phyloP scores from a whole-genome alignment of 2,888 invertebrate genomes.

The Trilocha varians region DNA sequence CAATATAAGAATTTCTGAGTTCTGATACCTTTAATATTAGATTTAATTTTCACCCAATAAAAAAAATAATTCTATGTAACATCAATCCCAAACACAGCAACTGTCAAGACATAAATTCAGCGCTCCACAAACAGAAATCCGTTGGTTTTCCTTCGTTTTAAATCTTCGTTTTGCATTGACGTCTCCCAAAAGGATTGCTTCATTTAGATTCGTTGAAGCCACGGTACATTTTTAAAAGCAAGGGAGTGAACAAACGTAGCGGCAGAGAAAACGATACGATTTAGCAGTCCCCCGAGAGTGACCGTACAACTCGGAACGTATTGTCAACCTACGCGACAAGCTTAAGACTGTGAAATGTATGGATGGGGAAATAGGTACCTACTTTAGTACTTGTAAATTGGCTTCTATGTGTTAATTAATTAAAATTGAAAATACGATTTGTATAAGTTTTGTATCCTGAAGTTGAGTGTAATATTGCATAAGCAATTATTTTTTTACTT shows the following conservation, averaged over 20 bases:
- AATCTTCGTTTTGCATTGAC: background rate
- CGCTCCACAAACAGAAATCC: background rate
- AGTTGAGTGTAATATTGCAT: too few relatives aligned
- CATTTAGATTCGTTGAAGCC: conserved; percentile 1
- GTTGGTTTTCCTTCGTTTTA: background rate
- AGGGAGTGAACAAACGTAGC: conserved; percentile 42
- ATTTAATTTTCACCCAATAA: too few relatives aligned
- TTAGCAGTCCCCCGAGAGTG: conserved; percentile 48
- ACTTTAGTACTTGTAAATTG: too few relatives aligned
- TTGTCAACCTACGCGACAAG: conserved; percentile 39
- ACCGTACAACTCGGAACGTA: conserved; percentile 31
- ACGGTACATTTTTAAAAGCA: conserved; percentile 21
- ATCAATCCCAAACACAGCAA: background rate
- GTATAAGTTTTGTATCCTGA: too few relatives aligned
- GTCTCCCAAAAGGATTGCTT: background rate
- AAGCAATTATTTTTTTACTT: too few relatives aligned
- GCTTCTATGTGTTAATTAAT: too few relatives aligned
- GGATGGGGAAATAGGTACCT: too few relatives aligned
- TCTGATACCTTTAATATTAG: too few relatives aligned
- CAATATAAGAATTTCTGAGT: too few relatives aligned
- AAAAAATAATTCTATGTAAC: too few relatives aligned
- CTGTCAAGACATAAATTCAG: background rate
- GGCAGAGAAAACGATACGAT: conserved; percentile 54
- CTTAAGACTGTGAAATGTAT: background rate
- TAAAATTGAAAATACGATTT: too few relatives aligned